Evolutionary conservation across 2,797 vertebrate genomes (phyloP), one percentile per base, ranked within the genome.

Genomic region (Enteromius viviparus): DNA sequence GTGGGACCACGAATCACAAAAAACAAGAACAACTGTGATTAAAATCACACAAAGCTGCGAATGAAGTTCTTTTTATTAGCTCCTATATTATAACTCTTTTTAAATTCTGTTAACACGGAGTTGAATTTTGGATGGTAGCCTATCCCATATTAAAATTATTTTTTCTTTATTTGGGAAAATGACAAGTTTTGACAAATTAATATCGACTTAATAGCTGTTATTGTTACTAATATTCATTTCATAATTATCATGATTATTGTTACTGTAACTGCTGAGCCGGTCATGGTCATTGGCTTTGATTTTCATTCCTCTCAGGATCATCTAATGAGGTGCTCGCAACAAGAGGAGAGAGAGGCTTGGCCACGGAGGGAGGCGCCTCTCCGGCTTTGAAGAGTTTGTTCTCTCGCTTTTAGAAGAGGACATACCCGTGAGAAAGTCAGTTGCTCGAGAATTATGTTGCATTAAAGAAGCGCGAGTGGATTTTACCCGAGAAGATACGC

Each of bases 371-470:
- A 88, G 88, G 86, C 66, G 81, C 89, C 58, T 88, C 83, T 62
- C 58, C 23, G 75, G 79, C 71, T 55, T 85, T 82, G 80, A 87
- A 85, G 86, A 88, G 86, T 80, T 81, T 72, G 60, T 78, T 84
- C 77, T 45, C 75, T 83, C 53, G 66, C 87, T 89, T 83, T 82
- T 90, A 89, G 87, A 91, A 83, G 86, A 87, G 89, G 86, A 89
- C 83, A 86, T 91, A 85, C 87, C 88, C 85, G 82, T 79, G 87
- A 86, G 88, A 90, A 77, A 64, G 87, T 65, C 76, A 74, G 86
- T 40, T 84, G 85, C 91, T 90, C 90, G 87, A 91, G 88, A 86
- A 66, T 74, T 10, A 87, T 87, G 81, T 65, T 82, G 40, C 71
- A 68, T 74, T 86, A 77, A 74, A 70, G 49, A 70, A 55, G 71